Evolutionary conservation across 2,888 invertebrate species (phyloP), one percentile per base, ranked within the genome.

Genomic region (Lissocephala sabroskyi): DNA sequence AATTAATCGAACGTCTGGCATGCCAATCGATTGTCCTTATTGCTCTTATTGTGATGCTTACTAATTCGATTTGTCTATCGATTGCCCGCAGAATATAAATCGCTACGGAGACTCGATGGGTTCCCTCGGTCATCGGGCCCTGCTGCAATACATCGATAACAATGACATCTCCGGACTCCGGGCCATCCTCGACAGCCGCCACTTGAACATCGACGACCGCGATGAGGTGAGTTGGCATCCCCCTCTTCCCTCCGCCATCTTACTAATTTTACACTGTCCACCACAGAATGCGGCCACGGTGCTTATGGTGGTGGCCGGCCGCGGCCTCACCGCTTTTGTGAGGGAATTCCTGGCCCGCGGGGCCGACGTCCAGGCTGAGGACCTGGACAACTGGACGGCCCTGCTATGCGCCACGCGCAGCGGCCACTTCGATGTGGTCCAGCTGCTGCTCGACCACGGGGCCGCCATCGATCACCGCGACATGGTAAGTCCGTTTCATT

Each of bases 381-480:
- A 98, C 85, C 88, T 90, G 76, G 98, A 98, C 82, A 94, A 94
- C 67, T 97, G 98, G 96, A 93, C 95, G 35, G 90, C 97, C 5
- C 85, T 99, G 53, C 87, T 96, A 59, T 94, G 94, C 85, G 97
- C 98, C 13, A 90, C 97, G 3, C 94, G 95, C 75, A 94, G 92
- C 73, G 98, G 98, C 0, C 90, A 95, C 83, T 86, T 90, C 19
- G 91, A 93, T 75, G 89, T 96, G 44, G 93, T 93, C 45, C 87
- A 90, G 59, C 91, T 94, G 63, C 85, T 98, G 37, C 82, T 97
- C 49, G 95, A 96, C 70, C 92, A 93, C 80, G 94, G 93, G 44
- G 95, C 94, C 11, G 88, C 90, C 52, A 88, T 97, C 50, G 96
- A 97, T 79, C 93, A 95, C 56, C 89, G 92, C 62, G 96, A 96